A percentile compares a stretch with the other conserved stretches of the same genome.
phyloP scores from a whole-genome alignment of 2,113 vertebrate species.

The Ageneiosus marmoratus region DNA sequence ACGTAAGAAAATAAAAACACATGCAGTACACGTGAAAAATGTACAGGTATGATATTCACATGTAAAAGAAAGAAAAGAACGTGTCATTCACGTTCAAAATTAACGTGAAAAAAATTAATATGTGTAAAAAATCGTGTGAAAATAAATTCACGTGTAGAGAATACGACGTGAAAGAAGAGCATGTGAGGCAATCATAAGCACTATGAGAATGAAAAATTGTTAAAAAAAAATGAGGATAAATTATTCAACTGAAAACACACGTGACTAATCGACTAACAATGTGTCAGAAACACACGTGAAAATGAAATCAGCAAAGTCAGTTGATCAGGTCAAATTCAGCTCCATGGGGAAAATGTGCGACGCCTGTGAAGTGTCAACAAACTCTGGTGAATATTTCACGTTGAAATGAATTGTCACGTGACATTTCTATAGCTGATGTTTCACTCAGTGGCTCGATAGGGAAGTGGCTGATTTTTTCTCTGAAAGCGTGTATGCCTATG shows the following conservation, averaged over 20 bases:
- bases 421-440: background rate
- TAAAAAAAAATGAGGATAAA: background rate
- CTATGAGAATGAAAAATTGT: no score
- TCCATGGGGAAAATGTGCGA: background rate
- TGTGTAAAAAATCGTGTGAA: background rate
- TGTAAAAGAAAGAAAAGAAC: no score
- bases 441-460: background rate
- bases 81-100: background rate
- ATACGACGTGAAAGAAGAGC: background rate
- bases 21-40: no score
- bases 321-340: background rate
- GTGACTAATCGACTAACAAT: no score
- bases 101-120: background rate
- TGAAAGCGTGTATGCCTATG: no score
- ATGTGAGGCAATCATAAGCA: background rate
- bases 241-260: background rate
- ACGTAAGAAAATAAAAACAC: no score
- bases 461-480: no score
- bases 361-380: background rate
- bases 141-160: background rate
- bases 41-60: no score
- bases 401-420: background rate
- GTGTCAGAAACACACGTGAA: background rate
- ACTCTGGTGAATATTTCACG: background rate
- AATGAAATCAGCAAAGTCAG: background rate